phyloP scores from a whole-genome alignment of 2,888 invertebrate genomes.

The Cynaeus angustus region DNA sequence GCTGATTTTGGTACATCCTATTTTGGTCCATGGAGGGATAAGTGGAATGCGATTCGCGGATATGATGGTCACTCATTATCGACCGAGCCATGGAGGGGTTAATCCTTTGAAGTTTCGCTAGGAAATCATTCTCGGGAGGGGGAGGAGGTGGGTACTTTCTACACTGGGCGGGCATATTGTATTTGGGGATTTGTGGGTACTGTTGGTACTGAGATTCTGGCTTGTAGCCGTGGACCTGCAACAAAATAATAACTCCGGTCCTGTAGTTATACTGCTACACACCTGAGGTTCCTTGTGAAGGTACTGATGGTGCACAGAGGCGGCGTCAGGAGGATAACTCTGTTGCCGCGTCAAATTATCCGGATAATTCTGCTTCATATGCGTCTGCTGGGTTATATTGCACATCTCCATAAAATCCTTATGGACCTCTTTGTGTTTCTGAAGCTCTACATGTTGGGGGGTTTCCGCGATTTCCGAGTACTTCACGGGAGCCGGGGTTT shows the following conservation, averaged over 20 bases:
- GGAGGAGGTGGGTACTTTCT: constrained; percentile 54
- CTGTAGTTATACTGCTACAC: constrained; percentile 17
- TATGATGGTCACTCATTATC: constrained; percentile 66
- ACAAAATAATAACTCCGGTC: neutral
- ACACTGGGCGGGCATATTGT: constrained; percentile 56
- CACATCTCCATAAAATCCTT: constrained; percentile 68
- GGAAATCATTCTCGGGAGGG: constrained; percentile 62
- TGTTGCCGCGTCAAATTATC: constrained; percentile 56
- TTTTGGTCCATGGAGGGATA: constrained; percentile 62
- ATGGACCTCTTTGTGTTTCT: constrained; percentile 63
- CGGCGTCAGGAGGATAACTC: constrained; percentile 53
- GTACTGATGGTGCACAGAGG: constrained; percentile 60
- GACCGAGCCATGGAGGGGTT: constrained; percentile 67
- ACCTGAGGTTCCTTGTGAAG: constrained; percentile 64
- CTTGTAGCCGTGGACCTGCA: constrained; percentile 58
- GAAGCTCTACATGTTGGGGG: constrained; percentile 59
- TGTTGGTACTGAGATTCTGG: constrained; percentile 63
- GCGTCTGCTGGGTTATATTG: constrained; percentile 61
- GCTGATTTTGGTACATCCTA: constrained; percentile 62
- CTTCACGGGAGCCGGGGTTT: constrained; percentile 63
- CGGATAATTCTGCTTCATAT: constrained; percentile 61
- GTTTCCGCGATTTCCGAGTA: constrained; percentile 67
- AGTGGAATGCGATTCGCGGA: constrained; percentile 61
- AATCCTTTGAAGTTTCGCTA: constrained; percentile 65
- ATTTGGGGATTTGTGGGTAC: constrained; percentile 54